Evolutionary conservation across 2,797 vertebrate genomes (phyloP), one percentile per base, ranked within the genome.

Genomic region (Gephyroberyx darwinii): DNA sequence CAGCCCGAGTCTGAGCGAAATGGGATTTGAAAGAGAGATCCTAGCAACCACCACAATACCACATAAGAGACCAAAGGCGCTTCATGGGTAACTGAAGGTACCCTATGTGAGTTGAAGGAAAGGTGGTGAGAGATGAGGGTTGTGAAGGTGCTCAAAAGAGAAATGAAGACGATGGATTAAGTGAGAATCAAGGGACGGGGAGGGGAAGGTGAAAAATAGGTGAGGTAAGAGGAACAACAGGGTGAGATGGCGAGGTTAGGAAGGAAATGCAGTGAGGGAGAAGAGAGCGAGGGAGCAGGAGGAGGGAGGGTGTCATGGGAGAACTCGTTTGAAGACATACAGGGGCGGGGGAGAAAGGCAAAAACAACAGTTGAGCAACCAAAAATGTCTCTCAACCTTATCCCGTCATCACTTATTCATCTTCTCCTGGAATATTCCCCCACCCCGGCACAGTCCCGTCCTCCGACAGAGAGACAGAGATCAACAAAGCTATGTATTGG

Each of bases 331-430:
- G 54, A 82, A 81, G 78, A 77, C 73, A 55, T 56, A 58, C 30
- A 53, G 17, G 48, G 56, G 58, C 75, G 64, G 73, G 83, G 80
- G 54, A 74, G 50, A 14, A 66, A 65, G 52, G 64, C 52, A 71
- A 71, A 75, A 75, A 84, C 74, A 85, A 85, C 75, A 78, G 64
- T 52, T 67, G 68, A 89, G 74, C 65, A 78, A 67, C 64, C 65
- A 76, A 78, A 74, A 82, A 77, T 74, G 71, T 81, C 71, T 81
- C 78, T 82, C 67, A 84, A 64, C 75, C 68, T 26, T 26, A 77
- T 71, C 77, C 48, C 45, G 54, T 89, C 81, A 89, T 92, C 19
- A 90, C 87, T 89, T 91, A 91, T 92, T 91, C 65, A 91, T 82
- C 54, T 22, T 64, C 59, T 81, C 63, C 75, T 86, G 71, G 72